Conservation (phyloP, 1,140 invertebrate genomes). For the Paramacrobiotus metropolitanus region DNA sequence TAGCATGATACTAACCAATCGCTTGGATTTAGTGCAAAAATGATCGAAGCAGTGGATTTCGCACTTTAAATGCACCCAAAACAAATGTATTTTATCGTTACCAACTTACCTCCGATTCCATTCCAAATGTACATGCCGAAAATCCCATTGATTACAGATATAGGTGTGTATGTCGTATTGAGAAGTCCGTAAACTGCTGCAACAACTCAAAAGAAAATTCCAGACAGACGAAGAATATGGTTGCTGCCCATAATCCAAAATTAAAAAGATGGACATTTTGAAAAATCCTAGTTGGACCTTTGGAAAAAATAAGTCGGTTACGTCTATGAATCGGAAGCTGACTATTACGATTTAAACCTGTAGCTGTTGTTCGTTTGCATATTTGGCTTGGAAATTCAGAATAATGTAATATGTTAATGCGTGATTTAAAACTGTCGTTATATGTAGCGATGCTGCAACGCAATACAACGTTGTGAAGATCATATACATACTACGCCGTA, state of each 20-base stretch:
- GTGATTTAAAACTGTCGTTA: no score
- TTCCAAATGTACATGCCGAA: conserved; percentile 56
- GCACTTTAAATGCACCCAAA: conserved; percentile 4
- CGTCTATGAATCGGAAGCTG: no score
- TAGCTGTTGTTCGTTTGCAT: conserved; percentile 4
- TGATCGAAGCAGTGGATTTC: no score
- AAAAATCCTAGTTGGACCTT: conserved; percentile 34
- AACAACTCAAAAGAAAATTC: conserved; percentile 38
- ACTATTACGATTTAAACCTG: no score
- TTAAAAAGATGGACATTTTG: conserved; percentile 38
- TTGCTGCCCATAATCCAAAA: conserved; percentile 44
- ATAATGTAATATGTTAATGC: no score
- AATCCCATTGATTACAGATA: conserved; percentile 42
- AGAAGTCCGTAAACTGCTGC: conserved; percentile 46
- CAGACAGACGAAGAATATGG: conserved; percentile 36
- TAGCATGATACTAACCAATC: no score
- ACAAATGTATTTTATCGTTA: neutral
- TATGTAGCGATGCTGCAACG: no score
- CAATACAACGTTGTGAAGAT: no score
- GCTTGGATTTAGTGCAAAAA: no score
- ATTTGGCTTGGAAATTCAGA: neutral
- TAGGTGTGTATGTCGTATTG: conserved; percentile 47
- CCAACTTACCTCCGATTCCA: conserved; percentile 37
- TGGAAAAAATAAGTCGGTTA: no score
- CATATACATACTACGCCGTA: conserved; percentile 8